Evolutionary conservation across 35 echinoderm and acorn worm genomes (phyloP).

Genomic region (Holothuria glaberrima): DNA sequence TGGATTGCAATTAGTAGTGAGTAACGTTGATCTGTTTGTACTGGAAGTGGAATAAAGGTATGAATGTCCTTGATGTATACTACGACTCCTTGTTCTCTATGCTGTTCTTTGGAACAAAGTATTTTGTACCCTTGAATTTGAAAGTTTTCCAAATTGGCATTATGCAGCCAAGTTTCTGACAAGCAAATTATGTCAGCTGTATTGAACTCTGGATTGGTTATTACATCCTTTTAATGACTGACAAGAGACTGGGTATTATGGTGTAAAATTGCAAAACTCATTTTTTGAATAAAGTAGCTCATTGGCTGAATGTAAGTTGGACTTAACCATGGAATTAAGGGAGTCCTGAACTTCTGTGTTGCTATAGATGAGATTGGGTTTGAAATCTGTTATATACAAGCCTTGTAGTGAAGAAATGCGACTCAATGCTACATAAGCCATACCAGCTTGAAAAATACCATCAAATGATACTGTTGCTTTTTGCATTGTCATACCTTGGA

Average conservation of each 20-base stretch:
- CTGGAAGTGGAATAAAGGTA: neutral
- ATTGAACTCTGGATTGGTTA: too few relatives aligned
- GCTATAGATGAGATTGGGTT: too few relatives aligned
- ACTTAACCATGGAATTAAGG: too few relatives aligned
- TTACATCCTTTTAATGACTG: too few relatives aligned
- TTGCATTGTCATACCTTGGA: constrained; percentile 5
- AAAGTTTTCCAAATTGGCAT: neutral
- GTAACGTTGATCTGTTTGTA: neutral
- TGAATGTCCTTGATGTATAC: neutral
- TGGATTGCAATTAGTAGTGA: neutral
- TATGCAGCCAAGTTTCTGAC: neutral
- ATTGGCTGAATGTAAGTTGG: too few relatives aligned
- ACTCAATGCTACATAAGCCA: too few relatives aligned
- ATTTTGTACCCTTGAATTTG: neutral
- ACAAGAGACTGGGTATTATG: too few relatives aligned
- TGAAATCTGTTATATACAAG: too few relatives aligned
- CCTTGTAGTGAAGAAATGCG: too few relatives aligned
- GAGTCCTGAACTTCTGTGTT: too few relatives aligned
- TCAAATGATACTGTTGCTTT: neutral
- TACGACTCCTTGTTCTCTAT: neutral
- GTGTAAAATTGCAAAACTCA: too few relatives aligned
- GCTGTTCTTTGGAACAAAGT: neutral
- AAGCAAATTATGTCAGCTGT: constrained; percentile 28
- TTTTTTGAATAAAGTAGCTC: neutral
- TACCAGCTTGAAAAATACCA: too few relatives aligned